phyloP scores from a whole-genome alignment of 2,888 invertebrate genomes.

The Nephrotoma appendiculata region DNA sequence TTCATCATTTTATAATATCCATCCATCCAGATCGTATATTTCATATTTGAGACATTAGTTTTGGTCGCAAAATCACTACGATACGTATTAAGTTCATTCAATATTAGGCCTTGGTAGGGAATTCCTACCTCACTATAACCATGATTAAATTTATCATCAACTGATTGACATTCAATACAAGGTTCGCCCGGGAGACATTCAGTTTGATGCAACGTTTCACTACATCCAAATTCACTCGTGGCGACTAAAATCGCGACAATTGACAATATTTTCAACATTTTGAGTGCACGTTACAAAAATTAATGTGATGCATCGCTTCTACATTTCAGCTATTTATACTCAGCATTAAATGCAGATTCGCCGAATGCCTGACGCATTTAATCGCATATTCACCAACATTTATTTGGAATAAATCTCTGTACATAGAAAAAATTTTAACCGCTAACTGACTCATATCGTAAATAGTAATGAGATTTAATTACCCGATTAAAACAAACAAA shows the following conservation, averaged over 20 bases:
- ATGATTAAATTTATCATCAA: background rate
- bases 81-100: background rate
- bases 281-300: background rate
- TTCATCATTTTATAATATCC: background rate
- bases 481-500: background rate
- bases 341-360: background rate
- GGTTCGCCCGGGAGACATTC: background rate
- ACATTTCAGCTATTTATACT: background rate
- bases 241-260: background rate
- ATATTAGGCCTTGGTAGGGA: background rate
- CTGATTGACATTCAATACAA: background rate
- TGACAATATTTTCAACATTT: background rate
- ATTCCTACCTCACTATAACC: background rate
- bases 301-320: background rate
- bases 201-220: background rate
- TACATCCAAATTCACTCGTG: background rate
- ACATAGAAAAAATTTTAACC: background rate
- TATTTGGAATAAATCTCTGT: background rate
- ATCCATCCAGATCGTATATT: background rate
- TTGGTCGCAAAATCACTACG: background rate
- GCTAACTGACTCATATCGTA: background rate
- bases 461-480: background rate
- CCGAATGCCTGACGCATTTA: background rate
- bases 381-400: background rate
- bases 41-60: background rate